Base-by-base conservation (phyloP, 2,888 invertebrate genomes). In the Calameuta idolon region DNA sequence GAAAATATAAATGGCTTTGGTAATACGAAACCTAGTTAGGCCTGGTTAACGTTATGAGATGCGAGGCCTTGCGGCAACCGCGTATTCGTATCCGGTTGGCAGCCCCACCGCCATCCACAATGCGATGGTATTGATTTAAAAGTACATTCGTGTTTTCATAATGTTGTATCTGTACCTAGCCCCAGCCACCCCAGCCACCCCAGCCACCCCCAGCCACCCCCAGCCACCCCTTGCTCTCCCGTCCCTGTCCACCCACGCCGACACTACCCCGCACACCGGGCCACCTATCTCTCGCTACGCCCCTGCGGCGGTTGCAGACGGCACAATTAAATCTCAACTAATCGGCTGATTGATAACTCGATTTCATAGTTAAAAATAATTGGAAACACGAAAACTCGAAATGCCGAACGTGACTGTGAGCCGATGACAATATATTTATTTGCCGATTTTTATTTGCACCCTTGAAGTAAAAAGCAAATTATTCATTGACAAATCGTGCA, bases 61-160 rank as follows among this genome's bases (percentile, higher is more conserved):
- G 85, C 89, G 87, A 84, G 86, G 80, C 82, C 82, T 82, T 81
- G 80, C 81, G 79, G 81, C 81, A 87, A 87, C 86, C 83, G 88
- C 87, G 87, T 89, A 89, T 85, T 85, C 84, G 84, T 83, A 83
- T 80, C 83, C 84, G 83, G 82, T 85, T 81, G 81, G 79, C 85
- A 83, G 83, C 86, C 86, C 87, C 87, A 79, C 81, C 87, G 85
- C 88, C 87, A 85, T 90, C 90, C 89, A 91, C 92, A 92, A 92
- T 91, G 89, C 91, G 91, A 92, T 92, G 92, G 90, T 91, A 91
- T 91, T 91, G 91, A 91, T 91, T 91, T 91, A 91, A 91, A 91
- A 91, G 90, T 91, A 91, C 91, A 91, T 91, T 91, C 91, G 91
- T 91, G 91, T 91, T 91, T 91, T 91, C 91, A 91, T 91, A 91